These are phyloP conservation scores for Halcyon senegalensis DNA, from an alignment of 2,113 vertebrate genomes.

Conservation along the genomic window DNA sequence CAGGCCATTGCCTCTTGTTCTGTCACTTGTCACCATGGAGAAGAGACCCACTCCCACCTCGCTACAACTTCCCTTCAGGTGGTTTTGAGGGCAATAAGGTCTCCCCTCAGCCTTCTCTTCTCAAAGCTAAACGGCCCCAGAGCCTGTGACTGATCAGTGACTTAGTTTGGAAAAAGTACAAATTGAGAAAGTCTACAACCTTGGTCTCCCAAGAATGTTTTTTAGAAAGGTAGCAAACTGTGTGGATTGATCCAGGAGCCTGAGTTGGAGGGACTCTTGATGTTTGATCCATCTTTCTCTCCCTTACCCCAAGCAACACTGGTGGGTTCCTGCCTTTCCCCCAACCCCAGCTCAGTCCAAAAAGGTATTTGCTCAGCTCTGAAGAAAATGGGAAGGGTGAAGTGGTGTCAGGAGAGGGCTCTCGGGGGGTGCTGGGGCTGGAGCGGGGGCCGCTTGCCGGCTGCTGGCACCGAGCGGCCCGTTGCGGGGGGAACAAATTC, in stretches of 20 bases:
- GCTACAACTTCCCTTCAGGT: too few species aligned
- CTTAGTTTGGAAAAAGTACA: neutral
- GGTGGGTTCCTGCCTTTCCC: neutral
- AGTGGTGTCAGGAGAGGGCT: neutral
- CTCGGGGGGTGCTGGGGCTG: neutral
- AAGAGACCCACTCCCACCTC: too few species aligned
- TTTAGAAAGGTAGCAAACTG: neutral
- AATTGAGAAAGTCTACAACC: neutral
- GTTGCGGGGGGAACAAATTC: rapidly evolving
- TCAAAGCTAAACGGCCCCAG: too few species aligned
- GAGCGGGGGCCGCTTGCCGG: neutral
- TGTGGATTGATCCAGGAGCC: neutral
- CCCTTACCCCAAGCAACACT: neutral
- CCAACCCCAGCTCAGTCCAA: neutral
- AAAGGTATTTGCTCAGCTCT: neutral
- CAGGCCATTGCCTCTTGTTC: too few species aligned
- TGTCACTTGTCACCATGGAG: too few species aligned
- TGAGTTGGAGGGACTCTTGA: neutral
- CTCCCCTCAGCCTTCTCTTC: too few species aligned
- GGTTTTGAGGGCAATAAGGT: too few species aligned
- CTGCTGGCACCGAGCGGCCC: neutral
- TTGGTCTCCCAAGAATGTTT: neutral
- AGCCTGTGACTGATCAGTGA: too few species aligned
- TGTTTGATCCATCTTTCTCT: neutral
- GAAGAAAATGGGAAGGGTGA: neutral